Evolutionary conservation across 2,797 vertebrate species (phyloP).

Genomic region (Hirundo rustica): DNA sequence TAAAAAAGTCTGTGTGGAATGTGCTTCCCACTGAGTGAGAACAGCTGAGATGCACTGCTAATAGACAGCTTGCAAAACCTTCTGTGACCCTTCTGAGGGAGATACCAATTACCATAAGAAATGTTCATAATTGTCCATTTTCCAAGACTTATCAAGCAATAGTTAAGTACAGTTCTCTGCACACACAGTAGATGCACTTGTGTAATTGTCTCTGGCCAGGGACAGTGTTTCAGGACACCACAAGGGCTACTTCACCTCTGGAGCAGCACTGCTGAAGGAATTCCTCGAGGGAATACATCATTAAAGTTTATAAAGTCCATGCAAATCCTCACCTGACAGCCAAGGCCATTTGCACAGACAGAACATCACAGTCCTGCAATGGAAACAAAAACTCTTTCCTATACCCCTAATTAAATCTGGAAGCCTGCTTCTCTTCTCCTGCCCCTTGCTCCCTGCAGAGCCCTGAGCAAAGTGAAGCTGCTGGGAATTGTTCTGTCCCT

Average conservation of each 20-base stretch:
- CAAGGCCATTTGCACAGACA: background rate
- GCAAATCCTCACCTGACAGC: constrained; percentile 18
- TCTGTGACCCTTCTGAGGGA: background rate
- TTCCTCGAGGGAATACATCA: background rate
- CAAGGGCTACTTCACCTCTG: background rate
- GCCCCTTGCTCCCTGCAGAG: background rate
- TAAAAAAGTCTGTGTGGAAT: background rate
- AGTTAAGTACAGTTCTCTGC: background rate
- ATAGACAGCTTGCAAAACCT: constrained; percentile 20
- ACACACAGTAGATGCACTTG: background rate
- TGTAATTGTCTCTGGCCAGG: background rate
- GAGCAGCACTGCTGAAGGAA: background rate
- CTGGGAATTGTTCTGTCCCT: background rate
- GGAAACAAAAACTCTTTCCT: background rate
- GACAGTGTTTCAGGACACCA: background rate
- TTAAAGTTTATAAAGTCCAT: background rate
- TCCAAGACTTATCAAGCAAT: background rate
- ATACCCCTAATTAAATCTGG: background rate
- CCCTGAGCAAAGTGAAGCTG: background rate
- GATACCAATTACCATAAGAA: constrained; percentile 27
- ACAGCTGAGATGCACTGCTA: background rate
- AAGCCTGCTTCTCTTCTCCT: background rate
- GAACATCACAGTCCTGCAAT: background rate
- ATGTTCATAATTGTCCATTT: constrained; percentile 22
- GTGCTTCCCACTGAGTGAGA: background rate